Conservation (phyloP, 2,113 vertebrate species). For the Melanocharis versteri region DNA sequence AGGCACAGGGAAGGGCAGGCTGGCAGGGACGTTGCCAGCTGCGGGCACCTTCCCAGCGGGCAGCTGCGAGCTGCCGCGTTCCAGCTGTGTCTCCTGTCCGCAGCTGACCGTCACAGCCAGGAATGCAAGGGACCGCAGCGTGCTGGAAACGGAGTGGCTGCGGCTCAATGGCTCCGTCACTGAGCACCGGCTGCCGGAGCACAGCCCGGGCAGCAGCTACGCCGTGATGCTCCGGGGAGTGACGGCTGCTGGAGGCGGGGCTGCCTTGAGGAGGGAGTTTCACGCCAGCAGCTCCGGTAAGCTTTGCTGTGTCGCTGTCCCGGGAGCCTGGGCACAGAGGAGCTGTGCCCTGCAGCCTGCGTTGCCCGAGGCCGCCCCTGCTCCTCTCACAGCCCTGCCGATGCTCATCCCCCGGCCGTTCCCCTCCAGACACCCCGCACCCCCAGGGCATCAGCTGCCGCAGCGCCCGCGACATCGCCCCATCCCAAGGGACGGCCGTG, state of each 20-base stretch:
- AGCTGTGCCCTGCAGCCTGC: background rate
- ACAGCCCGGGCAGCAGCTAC: background rate
- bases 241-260: background rate
- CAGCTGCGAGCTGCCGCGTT: background rate
- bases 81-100: background rate
- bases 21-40: background rate
- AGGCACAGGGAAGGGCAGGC: background rate
- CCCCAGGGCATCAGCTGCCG: background rate
- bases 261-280: background rate
- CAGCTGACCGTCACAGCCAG: background rate
- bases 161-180: background rate
- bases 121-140: background rate
- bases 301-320: background rate
- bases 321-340: background rate
- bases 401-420: accelerated
- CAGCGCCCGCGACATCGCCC: background rate
- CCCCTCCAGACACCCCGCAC: background rate
- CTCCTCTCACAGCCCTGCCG: background rate
- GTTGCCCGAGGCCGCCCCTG: background rate
- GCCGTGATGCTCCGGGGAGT: background rate
- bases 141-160: background rate
- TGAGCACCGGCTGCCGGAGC: background rate
- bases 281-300: background rate
- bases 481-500: background rate
- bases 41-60: background rate